Conservation (phyloP, 2,888 invertebrate genomes). For the Latrodectus hesperus region DNA sequence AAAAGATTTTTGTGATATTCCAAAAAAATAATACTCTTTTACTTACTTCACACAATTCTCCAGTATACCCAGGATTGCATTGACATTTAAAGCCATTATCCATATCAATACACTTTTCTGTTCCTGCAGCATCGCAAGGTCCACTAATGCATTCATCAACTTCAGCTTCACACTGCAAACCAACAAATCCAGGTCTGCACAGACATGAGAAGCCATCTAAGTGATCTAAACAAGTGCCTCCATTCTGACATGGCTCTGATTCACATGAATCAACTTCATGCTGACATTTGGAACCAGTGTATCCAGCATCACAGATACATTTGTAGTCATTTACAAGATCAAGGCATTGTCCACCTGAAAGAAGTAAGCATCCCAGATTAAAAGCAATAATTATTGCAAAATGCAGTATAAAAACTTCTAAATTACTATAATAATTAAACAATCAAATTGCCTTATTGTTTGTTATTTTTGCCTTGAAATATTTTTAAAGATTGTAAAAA, state of each 20-base stretch:
- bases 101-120: constrained; percentile 90
- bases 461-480: no score
- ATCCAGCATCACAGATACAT: constrained; percentile 94
- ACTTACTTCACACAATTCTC: constrained; percentile 83
- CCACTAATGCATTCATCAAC: constrained; percentile 93
- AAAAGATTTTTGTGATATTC: background rate
- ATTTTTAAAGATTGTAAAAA: no score
- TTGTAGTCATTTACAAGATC: constrained; percentile 87
- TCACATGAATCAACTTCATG: constrained; percentile 94
- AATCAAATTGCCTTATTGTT: no score
- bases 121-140: constrained; percentile 92
- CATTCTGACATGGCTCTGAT: constrained; percentile 92
- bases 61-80: constrained; percentile 91
- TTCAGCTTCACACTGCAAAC: constrained; percentile 92
- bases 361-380: background rate
- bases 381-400: no score
- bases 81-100: constrained; percentile 81
- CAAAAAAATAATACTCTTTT: background rate
- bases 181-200: constrained; percentile 84
- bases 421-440: no score
- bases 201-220: constrained; percentile 93
- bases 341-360: constrained; percentile 84
- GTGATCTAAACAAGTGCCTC: constrained; percentile 89
- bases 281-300: constrained; percentile 87
- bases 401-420: no score